phyloP scores from a whole-genome alignment of 2,113 vertebrate species.

The Chloropsis cyanopogon region DNA sequence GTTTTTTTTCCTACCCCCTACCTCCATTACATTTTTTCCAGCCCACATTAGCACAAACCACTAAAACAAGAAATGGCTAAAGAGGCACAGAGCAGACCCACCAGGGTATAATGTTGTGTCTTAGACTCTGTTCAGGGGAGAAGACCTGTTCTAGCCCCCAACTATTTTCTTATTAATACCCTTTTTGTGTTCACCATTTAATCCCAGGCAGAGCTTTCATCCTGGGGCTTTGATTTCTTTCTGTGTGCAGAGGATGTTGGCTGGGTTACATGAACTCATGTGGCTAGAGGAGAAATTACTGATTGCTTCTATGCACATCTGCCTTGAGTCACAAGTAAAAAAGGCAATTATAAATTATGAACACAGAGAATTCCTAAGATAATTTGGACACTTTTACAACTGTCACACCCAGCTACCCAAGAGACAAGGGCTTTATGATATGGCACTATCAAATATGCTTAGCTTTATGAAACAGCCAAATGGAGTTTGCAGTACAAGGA shows the following conservation, averaged over 20 bases:
- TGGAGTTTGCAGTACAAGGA: background rate
- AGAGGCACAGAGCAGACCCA: background rate
- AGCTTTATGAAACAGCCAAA: background rate
- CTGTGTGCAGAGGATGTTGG: background rate
- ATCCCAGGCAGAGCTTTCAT: background rate
- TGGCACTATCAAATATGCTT: background rate
- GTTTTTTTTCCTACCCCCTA: background rate
- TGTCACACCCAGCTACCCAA: background rate
- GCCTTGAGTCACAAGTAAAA: background rate
- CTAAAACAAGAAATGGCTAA: background rate
- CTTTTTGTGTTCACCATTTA: background rate
- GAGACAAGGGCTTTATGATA: background rate
- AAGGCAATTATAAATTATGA: background rate
- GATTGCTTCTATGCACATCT: background rate
- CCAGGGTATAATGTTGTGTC: background rate
- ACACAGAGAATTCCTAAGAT: background rate
- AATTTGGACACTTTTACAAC: background rate
- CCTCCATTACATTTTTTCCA: background rate
- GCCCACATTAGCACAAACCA: background rate
- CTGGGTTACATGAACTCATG: background rate
- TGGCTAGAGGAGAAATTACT: background rate
- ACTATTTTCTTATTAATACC: background rate
- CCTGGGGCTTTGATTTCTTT: background rate
- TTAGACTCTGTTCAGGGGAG: background rate
- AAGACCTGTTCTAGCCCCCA: background rate